Conservation (phyloP, 2,888 invertebrate species). For the Dinocampus coccinellae region DNA sequence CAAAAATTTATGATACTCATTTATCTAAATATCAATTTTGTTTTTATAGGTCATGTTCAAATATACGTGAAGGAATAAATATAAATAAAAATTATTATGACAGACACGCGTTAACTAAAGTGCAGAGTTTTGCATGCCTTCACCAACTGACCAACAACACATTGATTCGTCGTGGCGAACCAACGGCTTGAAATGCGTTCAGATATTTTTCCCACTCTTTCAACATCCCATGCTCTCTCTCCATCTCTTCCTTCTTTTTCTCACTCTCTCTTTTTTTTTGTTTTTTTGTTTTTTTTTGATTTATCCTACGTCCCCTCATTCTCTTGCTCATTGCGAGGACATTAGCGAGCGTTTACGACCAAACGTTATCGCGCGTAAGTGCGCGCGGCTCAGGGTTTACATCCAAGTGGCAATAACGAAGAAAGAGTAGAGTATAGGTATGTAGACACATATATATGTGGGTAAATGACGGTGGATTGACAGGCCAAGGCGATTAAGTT, state of each 20-base stretch:
- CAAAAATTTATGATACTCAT: neutral
- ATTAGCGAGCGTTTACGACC: conserved; percentile 39
- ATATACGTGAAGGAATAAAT: neutral
- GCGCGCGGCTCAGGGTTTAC: conserved; percentile 33
- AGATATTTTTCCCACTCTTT: conserved; percentile 38
- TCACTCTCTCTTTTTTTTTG: neutral
- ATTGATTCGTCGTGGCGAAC: conserved; percentile 33
- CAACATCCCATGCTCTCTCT: conserved; percentile 2
- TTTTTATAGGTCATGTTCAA: neutral
- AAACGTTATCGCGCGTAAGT: conserved; percentile 33
- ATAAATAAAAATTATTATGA: neutral
- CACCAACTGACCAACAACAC: conserved; percentile 24
- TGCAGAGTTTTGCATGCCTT: conserved; percentile 28
- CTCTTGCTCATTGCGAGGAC: conserved; percentile 30
- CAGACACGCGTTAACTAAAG: conserved; percentile 28
- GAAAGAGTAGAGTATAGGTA: conserved; percentile 37
- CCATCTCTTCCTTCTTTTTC: conserved; percentile 4
- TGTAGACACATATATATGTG: conserved; percentile 38
- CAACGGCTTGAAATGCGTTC: conserved; percentile 26
- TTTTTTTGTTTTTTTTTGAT: neutral
- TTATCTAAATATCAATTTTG: neutral
- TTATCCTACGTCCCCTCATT: neutral
- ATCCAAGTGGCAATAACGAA: conserved; percentile 34
- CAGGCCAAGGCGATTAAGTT: conserved; percentile 60
- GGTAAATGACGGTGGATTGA: conserved; percentile 51